Evolutionary conservation across 2,113 vertebrate genomes (phyloP).

Genomic region (Pelecanoides urinatrix): DNA sequence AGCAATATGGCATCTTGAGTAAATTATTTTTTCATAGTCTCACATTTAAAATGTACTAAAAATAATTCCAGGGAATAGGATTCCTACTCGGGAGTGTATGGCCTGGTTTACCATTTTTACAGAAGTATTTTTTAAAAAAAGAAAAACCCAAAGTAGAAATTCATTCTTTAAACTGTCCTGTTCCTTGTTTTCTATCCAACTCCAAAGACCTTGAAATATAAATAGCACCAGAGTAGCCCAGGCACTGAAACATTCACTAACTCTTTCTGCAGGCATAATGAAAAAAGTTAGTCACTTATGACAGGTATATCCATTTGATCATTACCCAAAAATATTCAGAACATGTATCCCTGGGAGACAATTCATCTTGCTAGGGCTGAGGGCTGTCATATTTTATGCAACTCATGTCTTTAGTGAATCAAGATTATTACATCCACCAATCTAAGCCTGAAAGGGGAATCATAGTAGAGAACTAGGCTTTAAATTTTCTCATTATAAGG

Average conservation of each 20-base stretch:
- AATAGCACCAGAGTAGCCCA: background rate
- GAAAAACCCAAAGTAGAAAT: background rate
- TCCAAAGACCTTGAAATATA: background rate
- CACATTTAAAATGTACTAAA: background rate
- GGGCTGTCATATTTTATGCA: conserved; percentile 19
- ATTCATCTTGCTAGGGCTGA: background rate
- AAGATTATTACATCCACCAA: background rate
- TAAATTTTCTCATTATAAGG: background rate
- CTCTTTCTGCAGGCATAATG: conserved; percentile 1
- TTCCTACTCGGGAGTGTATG: accelerated
- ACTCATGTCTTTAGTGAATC: background rate
- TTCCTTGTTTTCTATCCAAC: background rate
- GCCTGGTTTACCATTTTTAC: background rate
- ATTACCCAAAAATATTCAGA: conserved; percentile 23
- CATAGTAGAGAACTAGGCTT: background rate
- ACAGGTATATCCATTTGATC: conserved; percentile 12
- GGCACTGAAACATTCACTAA: background rate
- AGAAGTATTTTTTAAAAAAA: background rate
- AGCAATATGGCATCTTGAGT: background rate
- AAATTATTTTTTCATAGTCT: background rate
- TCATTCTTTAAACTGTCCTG: background rate
- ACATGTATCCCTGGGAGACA: background rate
- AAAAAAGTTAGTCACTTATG: background rate
- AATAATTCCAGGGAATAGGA: background rate
- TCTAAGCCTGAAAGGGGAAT: background rate